Conservation (phyloP, 2,888 invertebrate genomes). For the Agriopis leucophaearia region DNA sequence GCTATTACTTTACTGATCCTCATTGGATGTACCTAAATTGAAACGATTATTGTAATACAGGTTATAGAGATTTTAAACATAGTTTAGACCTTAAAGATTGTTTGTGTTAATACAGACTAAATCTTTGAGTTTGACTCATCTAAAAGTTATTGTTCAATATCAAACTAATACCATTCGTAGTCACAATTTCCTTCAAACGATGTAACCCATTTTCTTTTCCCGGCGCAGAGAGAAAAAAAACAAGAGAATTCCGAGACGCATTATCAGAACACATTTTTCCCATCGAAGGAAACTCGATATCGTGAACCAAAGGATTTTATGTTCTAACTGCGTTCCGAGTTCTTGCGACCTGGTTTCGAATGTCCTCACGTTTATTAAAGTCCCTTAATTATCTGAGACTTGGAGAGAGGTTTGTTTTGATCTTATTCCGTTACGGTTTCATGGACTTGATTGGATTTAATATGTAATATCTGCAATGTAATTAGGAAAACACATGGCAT, state of each 20-base stretch:
- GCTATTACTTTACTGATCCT: too few species aligned
- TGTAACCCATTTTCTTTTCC: constrained; percentile 45
- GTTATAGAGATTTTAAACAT: too few species aligned
- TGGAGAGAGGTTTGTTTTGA: constrained; percentile 47
- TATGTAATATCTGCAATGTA: constrained; percentile 1
- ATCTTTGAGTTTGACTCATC: neutral
- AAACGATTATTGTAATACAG: too few species aligned
- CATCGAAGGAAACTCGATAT: constrained; percentile 69
- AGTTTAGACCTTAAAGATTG: too few species aligned
- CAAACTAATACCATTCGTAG: constrained; percentile 11
- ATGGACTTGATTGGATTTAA: constrained; percentile 26
- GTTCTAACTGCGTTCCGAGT: constrained; percentile 47
- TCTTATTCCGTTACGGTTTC: constrained; percentile 37
- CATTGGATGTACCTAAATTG: too few species aligned
- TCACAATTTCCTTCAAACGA: constrained; percentile 24
- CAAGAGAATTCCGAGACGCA: constrained; percentile 61
- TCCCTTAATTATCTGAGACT: constrained; percentile 63
- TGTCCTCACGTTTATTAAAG: constrained; percentile 59
- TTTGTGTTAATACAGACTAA: too few species aligned
- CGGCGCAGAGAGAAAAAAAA: constrained; percentile 48
- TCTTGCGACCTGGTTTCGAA: constrained; percentile 49
- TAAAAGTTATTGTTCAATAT: constrained; percentile 4
- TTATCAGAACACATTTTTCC: constrained; percentile 76
- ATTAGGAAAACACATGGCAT: constrained; percentile 16
- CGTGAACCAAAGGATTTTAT: constrained; percentile 75